phyloP scores from a whole-genome alignment of 2,888 invertebrate genomes.

The Malthinus flaveolus region DNA sequence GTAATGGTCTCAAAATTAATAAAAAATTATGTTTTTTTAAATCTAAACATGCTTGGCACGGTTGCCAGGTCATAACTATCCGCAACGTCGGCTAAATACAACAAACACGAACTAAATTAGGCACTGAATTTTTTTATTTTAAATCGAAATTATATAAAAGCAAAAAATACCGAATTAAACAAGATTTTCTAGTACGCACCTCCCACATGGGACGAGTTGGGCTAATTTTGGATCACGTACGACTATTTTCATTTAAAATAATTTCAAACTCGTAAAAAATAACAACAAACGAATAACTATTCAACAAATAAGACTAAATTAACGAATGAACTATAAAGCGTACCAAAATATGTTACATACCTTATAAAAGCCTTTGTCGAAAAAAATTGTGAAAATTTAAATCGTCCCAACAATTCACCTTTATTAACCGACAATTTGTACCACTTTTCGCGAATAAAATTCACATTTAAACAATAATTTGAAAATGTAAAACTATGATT shows the following conservation, averaged over 20 bases:
- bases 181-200: conserved; percentile 34
- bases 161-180: conserved; percentile 6
- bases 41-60: conserved; percentile 49
- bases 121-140: conserved; percentile 39
- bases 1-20: background rate
- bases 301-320: background rate
- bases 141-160: conserved; percentile 23
- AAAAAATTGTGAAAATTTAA: conserved; percentile 41
- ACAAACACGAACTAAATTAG: conserved; percentile 54
- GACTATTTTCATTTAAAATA: conserved; percentile 6
- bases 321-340: conserved; percentile 20
- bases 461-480: conserved; percentile 51
- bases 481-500: conserved; percentile 54
- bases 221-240: conserved; percentile 49
- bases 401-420: conserved; percentile 43
- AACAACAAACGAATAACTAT: conserved; percentile 6
- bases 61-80: conserved; percentile 55
- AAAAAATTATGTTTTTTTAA: background rate
- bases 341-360: conserved; percentile 54
- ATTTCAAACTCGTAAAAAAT: background rate
- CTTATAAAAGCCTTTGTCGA: conserved; percentile 49
- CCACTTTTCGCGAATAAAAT: conserved; percentile 47
- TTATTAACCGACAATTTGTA: conserved; percentile 41
- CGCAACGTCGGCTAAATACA: conserved; percentile 53
- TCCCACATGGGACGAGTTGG: conserved; percentile 46